Base-by-base conservation (phyloP, 2,113 vertebrate species). In the Mesoclemmys tuberculata region DNA sequence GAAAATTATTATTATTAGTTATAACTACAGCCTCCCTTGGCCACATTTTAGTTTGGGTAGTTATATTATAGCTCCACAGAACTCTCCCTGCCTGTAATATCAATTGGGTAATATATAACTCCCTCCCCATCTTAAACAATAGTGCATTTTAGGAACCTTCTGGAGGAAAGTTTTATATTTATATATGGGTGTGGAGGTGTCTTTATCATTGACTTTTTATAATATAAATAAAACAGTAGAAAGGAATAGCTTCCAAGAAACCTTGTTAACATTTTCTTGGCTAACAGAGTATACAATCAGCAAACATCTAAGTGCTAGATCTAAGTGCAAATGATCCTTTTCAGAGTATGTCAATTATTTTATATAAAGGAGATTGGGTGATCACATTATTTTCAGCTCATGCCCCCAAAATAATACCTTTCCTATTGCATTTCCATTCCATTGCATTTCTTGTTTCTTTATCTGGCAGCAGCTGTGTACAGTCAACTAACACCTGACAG, bases 401-500 rank as follows among this genome's bases (percentile, higher is more conserved):
- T 91, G 77, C 48, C 88, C 90, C 85, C 94, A 96, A 96, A 97
- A 97, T 96, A 96, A 94, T 92, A 98, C 95, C 90, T 92, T 93
- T 94, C 80, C 31, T 61, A 96, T 91, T 96, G n/a, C n/a, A n/a
- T n/a, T n/a, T n/a, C n/a, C n/a, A n/a, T n/a, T n/a, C n/a, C 54
- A 95, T 85, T 91, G 46, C 35, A 86, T 93, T 98, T 96, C 78
- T 84, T 79, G 86, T 85, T 89, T 93, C 75, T 95, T 96, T 89
- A 80, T 91, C 68, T 92, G 80, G 38, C 86, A 93, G 87, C 94
- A 97, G 96, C 96, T 96, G 90, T 97, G 90, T 90, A 96, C 55
- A 93, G 78, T 91, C 94, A 96, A 94, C 93, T 93, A 98, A 97
- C 79, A 94, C 80, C 90, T 97, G 92, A 96, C 92, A 93, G 18